These are phyloP conservation scores for Lophura nycthemera DNA, from an alignment of 2,113 vertebrate genomes.

Conservation along the genomic window DNA sequence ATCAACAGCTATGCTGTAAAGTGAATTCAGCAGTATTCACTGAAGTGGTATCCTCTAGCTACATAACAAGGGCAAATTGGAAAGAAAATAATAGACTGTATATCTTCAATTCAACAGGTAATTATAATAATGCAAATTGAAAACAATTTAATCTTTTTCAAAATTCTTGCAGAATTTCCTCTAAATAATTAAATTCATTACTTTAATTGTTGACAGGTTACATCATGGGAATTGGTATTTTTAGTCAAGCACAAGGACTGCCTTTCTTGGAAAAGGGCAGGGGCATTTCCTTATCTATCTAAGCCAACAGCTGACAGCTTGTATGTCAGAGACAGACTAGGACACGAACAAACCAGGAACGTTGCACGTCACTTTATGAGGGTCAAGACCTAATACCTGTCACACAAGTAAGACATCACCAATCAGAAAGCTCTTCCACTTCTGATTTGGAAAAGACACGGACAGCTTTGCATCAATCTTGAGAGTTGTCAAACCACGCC, in stretches of 20 bases:
- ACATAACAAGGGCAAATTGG: neutral
- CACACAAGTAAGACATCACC: fast-evolving
- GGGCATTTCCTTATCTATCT: neutral
- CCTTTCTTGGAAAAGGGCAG: neutral
- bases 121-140: neutral
- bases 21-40: neutral
- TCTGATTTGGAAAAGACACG: neutral
- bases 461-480: neutral
- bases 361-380: fast-evolving
- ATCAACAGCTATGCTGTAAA: neutral
- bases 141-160: neutral
- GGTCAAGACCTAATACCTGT: neutral
- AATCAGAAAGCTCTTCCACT: neutral
- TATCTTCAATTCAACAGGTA: conserved; percentile 1
- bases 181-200: neutral
- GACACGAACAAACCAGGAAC: neutral
- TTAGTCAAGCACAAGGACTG: neutral
- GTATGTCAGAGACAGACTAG: neutral
- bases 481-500: neutral
- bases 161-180: neutral
- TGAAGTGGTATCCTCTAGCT: neutral
- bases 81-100: neutral
- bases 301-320: neutral
- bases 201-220: neutral
- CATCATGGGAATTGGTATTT: neutral